Evolutionary conservation across 2,113 vertebrate species (phyloP).

Genomic region (Mus spicilegus): DNA sequence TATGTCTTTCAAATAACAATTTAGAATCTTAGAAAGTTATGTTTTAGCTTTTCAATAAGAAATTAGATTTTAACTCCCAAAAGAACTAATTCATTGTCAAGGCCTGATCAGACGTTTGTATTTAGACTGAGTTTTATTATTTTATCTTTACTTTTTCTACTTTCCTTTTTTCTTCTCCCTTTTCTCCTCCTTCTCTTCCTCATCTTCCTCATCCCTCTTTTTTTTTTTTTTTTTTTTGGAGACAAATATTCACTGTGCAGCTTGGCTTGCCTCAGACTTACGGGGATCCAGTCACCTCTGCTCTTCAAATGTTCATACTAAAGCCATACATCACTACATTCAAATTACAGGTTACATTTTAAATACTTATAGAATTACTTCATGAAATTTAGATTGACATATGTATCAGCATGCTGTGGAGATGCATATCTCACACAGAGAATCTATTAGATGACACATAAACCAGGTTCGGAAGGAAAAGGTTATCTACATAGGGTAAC

Average conservation of each 20-base stretch:
- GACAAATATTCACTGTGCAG: background rate
- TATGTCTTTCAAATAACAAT: conserved; percentile 40
- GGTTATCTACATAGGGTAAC: background rate
- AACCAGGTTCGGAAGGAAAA: background rate
- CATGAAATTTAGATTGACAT: background rate
- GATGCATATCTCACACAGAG: background rate
- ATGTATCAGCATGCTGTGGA: background rate
- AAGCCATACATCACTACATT: background rate
- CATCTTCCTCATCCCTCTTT: background rate
- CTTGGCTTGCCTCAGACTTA: background rate
- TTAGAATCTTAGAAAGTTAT: background rate
- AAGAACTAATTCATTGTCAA: background rate
- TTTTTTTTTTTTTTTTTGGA: background rate
- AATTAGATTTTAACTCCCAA: background rate
- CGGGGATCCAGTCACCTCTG: background rate
- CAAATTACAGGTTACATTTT: background rate
- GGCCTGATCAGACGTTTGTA: background rate
- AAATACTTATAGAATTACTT: background rate
- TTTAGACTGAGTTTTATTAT: background rate
- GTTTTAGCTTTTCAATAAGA: background rate
- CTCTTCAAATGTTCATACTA: background rate
- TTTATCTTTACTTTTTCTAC: background rate
- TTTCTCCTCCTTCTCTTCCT: no score
- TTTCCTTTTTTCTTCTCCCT: background rate
- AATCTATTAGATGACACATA: background rate